Base-by-base conservation (phyloP, 2,797 vertebrate genomes). In the Austrolebias charrua region DNA sequence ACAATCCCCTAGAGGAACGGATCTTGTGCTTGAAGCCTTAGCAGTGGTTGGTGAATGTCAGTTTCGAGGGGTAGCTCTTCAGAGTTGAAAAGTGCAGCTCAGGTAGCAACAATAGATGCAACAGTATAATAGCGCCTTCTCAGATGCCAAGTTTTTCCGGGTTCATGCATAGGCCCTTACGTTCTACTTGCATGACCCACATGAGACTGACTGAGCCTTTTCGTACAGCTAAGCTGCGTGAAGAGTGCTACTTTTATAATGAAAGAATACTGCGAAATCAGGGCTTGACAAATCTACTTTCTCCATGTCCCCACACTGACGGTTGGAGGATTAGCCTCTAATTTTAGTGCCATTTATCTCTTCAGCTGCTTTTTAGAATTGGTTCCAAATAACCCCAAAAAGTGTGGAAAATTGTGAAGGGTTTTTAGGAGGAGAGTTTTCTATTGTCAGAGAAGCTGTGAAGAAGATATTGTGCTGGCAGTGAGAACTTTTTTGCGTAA, bases 241-340 rank as follows among this genome's bases (percentile, higher is more conserved):
- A 84, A 86, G 73, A 84, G 75, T 75, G 73, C 75, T 68, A 76
- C 83, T 88, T 83, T 69, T 80, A 70, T 84, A 89, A 83, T 84
- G 66, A 82, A 88, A 83, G 84, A 89, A 89, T 80, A 80, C 78
- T 69, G 79, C 75, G 80, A 90, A 87, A 90, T 89, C 81, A 76
- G 85, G 81, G 75, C 87, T 86, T 89, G 89, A 90, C 90, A 89
- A 91, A 90, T 91, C 88, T 89, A 70, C 81, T 83, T 84, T 86
- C 86, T 87, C 81, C 84, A 78, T 88, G 80, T 89, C 84, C 78
- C 63, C 81, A 75, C 81, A 78, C 79, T 81, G 78, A 81, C 82
- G 78, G 78, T 66, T 75, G 69, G 71, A 6, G 83, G 86, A 90
- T 91, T 88, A 86, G 55, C 48, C 76, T 79, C 81, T 83, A 79